These are phyloP conservation scores for Canis aureus DNA, from an alignment of 2,113 vertebrate species.

Conservation along the genomic window DNA sequence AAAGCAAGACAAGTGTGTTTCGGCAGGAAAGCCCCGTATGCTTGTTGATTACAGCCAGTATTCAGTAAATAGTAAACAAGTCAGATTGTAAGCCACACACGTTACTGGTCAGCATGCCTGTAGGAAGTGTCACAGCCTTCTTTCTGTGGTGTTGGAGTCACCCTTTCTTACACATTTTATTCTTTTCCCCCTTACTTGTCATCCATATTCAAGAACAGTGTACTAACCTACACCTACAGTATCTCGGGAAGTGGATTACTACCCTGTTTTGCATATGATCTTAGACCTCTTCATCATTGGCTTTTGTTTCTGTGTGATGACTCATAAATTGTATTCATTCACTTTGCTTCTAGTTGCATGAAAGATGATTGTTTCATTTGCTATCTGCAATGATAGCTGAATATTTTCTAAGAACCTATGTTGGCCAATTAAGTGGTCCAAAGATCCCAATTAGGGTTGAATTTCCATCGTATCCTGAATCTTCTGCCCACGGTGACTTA, in stretches of 20 bases:
- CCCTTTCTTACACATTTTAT: not conserved
- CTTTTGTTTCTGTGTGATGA: not conserved
- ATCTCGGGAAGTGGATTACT: too few species aligned
- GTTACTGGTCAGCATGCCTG: not conserved
- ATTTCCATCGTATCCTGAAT: not conserved
- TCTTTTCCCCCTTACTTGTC: not conserved
- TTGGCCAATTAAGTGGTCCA: not conserved
- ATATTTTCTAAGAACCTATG: not conserved
- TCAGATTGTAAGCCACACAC: not conserved
- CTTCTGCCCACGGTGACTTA: rapidly evolving
- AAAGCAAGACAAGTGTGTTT: not conserved
- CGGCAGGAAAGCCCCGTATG: too few species aligned
- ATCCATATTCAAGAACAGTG: rapidly evolving
- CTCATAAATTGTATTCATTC: not conserved
- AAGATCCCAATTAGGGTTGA: not conserved
- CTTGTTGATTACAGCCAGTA: not conserved
- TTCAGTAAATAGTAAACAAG: not conserved
- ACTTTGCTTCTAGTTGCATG: not conserved
- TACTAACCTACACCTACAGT: rapidly evolving
- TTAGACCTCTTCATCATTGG: not conserved
- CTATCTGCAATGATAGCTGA: not conserved
- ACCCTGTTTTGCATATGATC: not conserved
- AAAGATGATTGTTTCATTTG: not conserved
- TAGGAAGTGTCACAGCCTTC: not conserved
- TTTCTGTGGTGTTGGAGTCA: too few species aligned